Conservation (phyloP, 2,797 vertebrate genomes). For the Anolis apletophallus region DNA sequence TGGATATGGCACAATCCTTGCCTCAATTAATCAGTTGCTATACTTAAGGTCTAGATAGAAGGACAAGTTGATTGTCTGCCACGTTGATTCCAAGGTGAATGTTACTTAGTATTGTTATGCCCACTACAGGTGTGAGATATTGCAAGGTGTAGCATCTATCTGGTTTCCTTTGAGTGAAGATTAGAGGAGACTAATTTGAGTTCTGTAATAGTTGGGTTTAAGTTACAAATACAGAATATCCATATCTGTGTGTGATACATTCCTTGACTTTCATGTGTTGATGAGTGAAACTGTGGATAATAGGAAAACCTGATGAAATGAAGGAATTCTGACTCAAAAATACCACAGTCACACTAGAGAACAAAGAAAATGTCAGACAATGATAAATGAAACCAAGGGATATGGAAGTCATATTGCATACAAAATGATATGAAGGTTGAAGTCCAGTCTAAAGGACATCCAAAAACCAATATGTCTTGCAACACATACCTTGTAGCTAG, state of each 20-base stretch:
- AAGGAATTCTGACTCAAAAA: too few species aligned
- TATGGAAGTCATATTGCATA: background rate
- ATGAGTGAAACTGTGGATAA: too few species aligned
- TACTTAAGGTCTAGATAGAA: background rate
- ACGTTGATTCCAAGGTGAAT: background rate
- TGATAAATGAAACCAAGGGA: too few species aligned
- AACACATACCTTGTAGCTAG: background rate
- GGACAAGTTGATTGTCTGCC: background rate
- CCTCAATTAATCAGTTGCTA: background rate
- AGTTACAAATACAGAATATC: background rate
- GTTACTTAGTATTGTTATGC: background rate
- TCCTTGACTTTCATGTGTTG: too few species aligned
- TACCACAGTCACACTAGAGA: too few species aligned
- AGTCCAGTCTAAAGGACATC: too few species aligned
- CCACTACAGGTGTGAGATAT: background rate
- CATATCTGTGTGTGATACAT: too few species aligned
- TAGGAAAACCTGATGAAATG: too few species aligned
- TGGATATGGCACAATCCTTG: background rate
- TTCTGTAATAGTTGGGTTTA: too few species aligned
- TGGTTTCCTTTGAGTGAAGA: background rate
- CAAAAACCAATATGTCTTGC: background rate
- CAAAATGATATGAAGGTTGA: background rate
- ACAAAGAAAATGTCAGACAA: too few species aligned
- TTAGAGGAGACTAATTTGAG: background rate
- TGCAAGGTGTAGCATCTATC: background rate